These are phyloP conservation scores for Iphiclides podalirius DNA, from an alignment of 2,888 invertebrate species.

Conservation along the genomic window DNA sequence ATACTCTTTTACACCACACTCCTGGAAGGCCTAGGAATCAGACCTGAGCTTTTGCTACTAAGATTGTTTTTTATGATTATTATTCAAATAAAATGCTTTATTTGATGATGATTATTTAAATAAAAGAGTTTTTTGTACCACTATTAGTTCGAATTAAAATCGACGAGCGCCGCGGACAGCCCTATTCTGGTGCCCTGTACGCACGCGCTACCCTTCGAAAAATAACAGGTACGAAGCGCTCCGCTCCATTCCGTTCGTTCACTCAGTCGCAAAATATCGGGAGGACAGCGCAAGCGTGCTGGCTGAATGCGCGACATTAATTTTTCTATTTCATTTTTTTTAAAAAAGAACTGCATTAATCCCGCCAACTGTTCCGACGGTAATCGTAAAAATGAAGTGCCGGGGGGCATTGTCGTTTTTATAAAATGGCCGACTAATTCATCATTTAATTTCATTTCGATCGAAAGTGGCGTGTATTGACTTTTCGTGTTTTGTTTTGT, in stretches of 20 bases:
- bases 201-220: conserved; percentile 39
- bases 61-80: no score
- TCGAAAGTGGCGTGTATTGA: conserved; percentile 56
- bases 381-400: conserved; percentile 39
- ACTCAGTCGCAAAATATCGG: conserved; percentile 62
- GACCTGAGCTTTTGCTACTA: no score
- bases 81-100: no score
- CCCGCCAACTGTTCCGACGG: conserved; percentile 34
- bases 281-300: conserved; percentile 58
- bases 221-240: conserved; percentile 35
- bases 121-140: no score
- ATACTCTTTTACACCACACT: no score
- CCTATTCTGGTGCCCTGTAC: conserved; percentile 30
- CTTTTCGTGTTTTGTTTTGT: conserved; percentile 67
- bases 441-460: conserved; percentile 38
- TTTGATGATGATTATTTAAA: no score
- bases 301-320: conserved; percentile 37
- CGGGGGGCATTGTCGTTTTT: conserved; percentile 27
- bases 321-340: conserved; percentile 37
- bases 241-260: conserved; percentile 37
- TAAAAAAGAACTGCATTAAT: conserved; percentile 40
- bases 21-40: no score
- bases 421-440: conserved; percentile 23
- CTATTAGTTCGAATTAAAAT: no score
- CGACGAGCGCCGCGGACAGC: conserved; percentile 9